Percentiles rank a stretch among this genome's conserved stretches.
These are phyloP conservation scores for Drosophila recens DNA, from an alignment of 2,888 invertebrate genomes.

Conservation along the genomic window DNA sequence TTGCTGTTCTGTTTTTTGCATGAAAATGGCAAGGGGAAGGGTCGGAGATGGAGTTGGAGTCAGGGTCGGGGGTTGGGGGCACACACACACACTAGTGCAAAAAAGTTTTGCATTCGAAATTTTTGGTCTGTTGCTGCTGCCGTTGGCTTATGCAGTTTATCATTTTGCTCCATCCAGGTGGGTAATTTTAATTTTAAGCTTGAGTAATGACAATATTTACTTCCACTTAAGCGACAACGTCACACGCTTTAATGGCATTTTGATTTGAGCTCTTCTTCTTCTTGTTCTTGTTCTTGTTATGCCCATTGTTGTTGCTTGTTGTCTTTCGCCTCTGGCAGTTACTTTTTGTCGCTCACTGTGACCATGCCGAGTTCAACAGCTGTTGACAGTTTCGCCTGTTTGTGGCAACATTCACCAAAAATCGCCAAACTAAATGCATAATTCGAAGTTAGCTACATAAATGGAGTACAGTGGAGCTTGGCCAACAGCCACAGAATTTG, in stretches of 20 bases:
- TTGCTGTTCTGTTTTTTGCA: constrained; percentile 55
- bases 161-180: constrained; percentile 75
- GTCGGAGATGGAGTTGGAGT: constrained; percentile 1
- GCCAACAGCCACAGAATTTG: not conserved
- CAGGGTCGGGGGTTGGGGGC: constrained; percentile 2
- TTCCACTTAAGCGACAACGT: constrained; percentile 75
- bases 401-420: constrained; percentile 24
- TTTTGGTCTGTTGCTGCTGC: constrained; percentile 69
- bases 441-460: not conserved
- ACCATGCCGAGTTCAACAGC: constrained; percentile 38
- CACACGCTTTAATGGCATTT: constrained; percentile 82
- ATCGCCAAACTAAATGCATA: constrained; percentile 11
- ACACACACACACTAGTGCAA: constrained; percentile 58
- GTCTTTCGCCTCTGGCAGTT: constrained; percentile 32
- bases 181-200: constrained; percentile 83
- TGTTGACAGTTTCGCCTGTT: constrained; percentile 48
- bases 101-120: constrained; percentile 80
- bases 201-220: constrained; percentile 83
- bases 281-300: not conserved
- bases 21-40: constrained; percentile 1
- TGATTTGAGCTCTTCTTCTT: constrained; percentile 69
- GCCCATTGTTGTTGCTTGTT: constrained; percentile 14
- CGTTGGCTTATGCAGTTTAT: constrained; percentile 81
- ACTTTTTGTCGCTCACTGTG: constrained; percentile 27
- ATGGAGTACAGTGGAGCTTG: constrained; percentile 1